phyloP scores from a whole-genome alignment of 1,140 invertebrate genomes.

The Lepidostoma basale region DNA sequence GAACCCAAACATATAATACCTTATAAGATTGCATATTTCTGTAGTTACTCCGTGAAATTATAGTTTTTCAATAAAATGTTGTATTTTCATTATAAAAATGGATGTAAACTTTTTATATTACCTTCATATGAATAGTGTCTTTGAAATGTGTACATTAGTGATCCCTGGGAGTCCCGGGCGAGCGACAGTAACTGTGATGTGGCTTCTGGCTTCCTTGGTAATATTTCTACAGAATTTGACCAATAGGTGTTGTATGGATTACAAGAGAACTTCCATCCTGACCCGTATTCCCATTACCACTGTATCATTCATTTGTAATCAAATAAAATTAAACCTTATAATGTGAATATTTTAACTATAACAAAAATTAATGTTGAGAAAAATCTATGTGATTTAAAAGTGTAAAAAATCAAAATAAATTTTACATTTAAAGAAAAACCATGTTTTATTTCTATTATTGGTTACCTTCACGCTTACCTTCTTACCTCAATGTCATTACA shows the following conservation, averaged over 20 bases:
- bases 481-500: no score
- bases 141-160: no score
- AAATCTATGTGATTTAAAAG: slow-evolving; percentile 63
- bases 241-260: slow-evolving; percentile 47
- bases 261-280: slow-evolving; percentile 33
- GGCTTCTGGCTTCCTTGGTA: slow-evolving; percentile 43
- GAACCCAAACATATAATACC: no score
- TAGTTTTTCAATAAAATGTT: no score
- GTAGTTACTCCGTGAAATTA: no score
- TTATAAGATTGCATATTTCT: no score
- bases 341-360: slow-evolving; percentile 65
- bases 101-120: no score
- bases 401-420: slow-evolving; percentile 63
- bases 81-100: no score
- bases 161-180: no score
- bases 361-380: slow-evolving; percentile 61
- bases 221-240: slow-evolving; percentile 45
- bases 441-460: not conserved
- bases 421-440: slow-evolving; percentile 56
- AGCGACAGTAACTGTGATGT: slow-evolving; percentile 40
- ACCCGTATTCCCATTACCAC: slow-evolving; percentile 24
- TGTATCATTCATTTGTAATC: slow-evolving; percentile 36
- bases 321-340: slow-evolving; percentile 46
- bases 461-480: no score
- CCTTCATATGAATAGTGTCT: no score